phyloP scores from a whole-genome alignment of 2,113 vertebrate genomes.

The Calidris pugnax region DNA sequence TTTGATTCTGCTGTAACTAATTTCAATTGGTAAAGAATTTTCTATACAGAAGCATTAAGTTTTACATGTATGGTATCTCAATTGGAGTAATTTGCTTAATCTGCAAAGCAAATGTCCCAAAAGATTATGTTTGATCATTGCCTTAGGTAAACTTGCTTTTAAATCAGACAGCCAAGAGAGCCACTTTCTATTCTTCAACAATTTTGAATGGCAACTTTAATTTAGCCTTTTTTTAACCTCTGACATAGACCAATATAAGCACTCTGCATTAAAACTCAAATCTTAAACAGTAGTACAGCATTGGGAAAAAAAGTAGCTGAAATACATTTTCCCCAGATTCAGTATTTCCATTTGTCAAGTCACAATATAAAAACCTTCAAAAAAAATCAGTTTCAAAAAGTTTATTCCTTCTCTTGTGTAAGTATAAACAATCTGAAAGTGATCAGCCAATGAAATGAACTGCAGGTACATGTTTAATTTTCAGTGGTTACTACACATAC shows the following conservation, averaged over 20 bases:
- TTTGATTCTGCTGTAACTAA: conserved; percentile 21
- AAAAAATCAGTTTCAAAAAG: conserved; percentile 77
- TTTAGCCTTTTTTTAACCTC: conserved; percentile 70
- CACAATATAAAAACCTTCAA: conserved; percentile 78
- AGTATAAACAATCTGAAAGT: conserved; percentile 82
- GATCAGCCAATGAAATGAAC: conserved; percentile 74
- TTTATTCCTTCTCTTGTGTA: conserved; percentile 77
- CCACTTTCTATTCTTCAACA: conserved; percentile 57
- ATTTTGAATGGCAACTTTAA: conserved; percentile 63
- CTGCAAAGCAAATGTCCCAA: conserved; percentile 16
- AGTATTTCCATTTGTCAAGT: conserved; percentile 73
- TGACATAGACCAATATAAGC: conserved; percentile 74
- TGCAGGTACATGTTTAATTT: conserved; percentile 63
- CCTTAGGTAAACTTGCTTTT: conserved; percentile 56
- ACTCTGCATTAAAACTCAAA: conserved; percentile 80
- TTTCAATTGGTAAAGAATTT: not conserved
- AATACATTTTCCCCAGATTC: conserved; percentile 72
- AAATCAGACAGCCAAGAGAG: conserved; percentile 68
- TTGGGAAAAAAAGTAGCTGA: conserved; percentile 77
- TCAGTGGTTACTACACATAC: conserved; percentile 88
- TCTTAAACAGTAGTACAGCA: conserved; percentile 81
- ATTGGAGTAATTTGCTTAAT: not conserved
- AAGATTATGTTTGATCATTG: conserved; percentile 49
- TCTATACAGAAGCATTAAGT: conserved; percentile 44
- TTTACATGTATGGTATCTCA: not conserved